These are phyloP conservation scores for Cacatua alba DNA, from an alignment of 2,113 vertebrate genomes.

Conservation along the genomic window DNA sequence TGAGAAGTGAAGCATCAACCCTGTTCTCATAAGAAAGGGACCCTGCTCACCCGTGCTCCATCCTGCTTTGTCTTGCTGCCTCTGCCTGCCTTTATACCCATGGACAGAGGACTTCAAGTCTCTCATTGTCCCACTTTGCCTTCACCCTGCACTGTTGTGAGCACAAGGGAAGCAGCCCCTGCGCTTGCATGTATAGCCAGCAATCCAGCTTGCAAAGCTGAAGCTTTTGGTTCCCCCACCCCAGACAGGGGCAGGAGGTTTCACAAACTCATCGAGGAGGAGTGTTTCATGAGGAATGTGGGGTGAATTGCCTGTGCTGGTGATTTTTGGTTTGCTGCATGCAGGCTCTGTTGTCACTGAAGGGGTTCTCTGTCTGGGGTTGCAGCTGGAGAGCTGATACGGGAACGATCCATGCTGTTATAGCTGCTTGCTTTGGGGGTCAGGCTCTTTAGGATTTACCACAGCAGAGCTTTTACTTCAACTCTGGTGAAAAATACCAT, in stretches of 20 bases:
- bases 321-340: not conserved
- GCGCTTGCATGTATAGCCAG: fast-evolving
- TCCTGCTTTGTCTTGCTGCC: not conserved
- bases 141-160: not conserved
- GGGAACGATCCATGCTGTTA: not conserved
- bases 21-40: not conserved
- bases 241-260: not conserved
- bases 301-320: not conserved
- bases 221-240: not conserved
- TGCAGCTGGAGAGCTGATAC: not conserved
- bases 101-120: not conserved
- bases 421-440: not conserved
- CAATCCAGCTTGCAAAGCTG: not conserved
- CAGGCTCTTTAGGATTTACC: not conserved
- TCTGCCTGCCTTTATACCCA: not conserved
- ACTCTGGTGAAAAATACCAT: not conserved
- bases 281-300: constrained; percentile 48
- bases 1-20: not conserved
- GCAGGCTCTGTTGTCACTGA: not conserved
- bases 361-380: not conserved
- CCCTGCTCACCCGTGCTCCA: not conserved
- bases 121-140: not conserved
- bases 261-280: not conserved
- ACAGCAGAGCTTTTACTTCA: not conserved
- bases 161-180: not conserved